A percentile compares a stretch with the other conserved stretches of the same genome.
phyloP scores from a whole-genome alignment of 35 echinoderm and acorn worm species.

The Stichopus chloronotus region DNA sequence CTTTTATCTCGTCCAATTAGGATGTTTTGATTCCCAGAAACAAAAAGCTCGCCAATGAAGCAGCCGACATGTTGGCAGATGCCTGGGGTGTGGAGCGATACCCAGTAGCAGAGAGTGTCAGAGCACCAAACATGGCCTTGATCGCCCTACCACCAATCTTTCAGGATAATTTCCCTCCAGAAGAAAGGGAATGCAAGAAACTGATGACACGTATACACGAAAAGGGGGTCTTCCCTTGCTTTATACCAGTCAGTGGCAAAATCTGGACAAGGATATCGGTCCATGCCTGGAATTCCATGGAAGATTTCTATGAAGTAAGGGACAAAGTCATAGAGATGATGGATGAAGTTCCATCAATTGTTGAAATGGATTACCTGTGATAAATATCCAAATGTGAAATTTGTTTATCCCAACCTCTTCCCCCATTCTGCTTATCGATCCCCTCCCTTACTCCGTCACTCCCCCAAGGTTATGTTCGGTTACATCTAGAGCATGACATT shows the following conservation, averaged over 20 bases:
- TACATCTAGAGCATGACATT: too few species aligned
- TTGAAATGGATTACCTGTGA: neutral
- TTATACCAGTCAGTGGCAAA: constrained; percentile 21
- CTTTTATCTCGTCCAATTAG: neutral
- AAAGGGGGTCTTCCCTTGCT: neutral
- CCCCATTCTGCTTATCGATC: too few species aligned
- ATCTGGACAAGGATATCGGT: constrained; percentile 71
- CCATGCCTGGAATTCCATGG: constrained; percentile 82
- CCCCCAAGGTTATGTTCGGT: too few species aligned
- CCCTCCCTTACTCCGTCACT: too few species aligned
- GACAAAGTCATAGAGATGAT: constrained; percentile 74
- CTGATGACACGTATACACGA: constrained; percentile 44
- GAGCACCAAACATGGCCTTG: constrained; percentile 80
- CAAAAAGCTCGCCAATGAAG: constrained; percentile 23
- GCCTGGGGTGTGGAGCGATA: constrained; percentile 75
- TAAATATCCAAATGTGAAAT: too few species aligned
- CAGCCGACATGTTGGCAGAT: constrained; percentile 77
- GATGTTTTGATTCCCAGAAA: constrained; percentile 27
- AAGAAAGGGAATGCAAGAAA: neutral
- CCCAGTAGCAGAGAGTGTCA: constrained; percentile 45
- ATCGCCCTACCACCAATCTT: constrained; percentile 58
- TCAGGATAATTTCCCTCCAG: constrained; percentile 19
- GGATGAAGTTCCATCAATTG: constrained; percentile 18
- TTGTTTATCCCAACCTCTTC: too few species aligned
- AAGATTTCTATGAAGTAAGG: constrained; percentile 79